Evolutionary conservation across 2,113 vertebrate species (phyloP), one percentile per base, ranked within the genome.

Genomic region (Callorhinus ursinus): DNA sequence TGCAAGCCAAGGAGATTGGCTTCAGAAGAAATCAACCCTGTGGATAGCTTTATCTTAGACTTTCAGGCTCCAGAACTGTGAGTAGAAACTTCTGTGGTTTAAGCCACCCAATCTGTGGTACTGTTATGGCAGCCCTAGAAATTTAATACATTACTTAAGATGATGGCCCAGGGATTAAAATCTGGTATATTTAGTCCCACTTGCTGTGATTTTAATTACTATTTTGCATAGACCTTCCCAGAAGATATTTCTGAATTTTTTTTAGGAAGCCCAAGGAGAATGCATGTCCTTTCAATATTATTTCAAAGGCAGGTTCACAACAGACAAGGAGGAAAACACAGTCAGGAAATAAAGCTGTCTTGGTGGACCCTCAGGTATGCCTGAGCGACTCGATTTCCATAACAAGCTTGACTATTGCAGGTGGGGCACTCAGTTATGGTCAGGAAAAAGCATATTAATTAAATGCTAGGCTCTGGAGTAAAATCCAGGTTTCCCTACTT

Each of bases 391-490:
- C 4, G 1, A 6, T 36, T 11, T 77, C 8, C 14, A n/a, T 55
- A 71, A 18, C 2, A 14, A 16, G 31, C 28, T 51, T 53, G 14
- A 26, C 28, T 2, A 0, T 18, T 7, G 3, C 9, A 80, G 39
- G n/a, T 21, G 42, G 13, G 12, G n/a, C 1, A 42, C 21, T 61
- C 8, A 9, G 42, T 53, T 4, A 9, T 24, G 16, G 59, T 67
- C 19, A 80, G 49, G 19, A 65, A 74, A 0, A 77, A 96, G 42
- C 36, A 39, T 16, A n/a, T 31, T 26, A 42, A 77, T 24, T 22
- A 22, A 89, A 24, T 19, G 1, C 0, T 72, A 19, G n/a, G 2
- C 6, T 80, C n/a, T 88, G 7, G 12, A 28, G 6, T 76, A 69
- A 87, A 96, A 72, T 90, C 10, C 55, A 65, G 7, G 15, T 87